Conservation (phyloP, 2,888 invertebrate species). For the Antheraea assamensis region DNA sequence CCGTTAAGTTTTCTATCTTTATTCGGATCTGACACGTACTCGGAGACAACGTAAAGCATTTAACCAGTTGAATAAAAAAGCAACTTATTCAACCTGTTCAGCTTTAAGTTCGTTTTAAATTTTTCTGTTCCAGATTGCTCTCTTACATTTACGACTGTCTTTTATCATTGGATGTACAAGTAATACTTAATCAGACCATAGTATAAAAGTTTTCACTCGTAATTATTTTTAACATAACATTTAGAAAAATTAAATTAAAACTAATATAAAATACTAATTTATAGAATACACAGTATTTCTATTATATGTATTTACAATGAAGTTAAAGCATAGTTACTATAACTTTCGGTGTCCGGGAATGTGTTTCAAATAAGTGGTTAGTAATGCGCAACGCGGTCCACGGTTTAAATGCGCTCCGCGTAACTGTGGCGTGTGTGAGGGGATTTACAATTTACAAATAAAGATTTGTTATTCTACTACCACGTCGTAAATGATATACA, state of each 20-base stretch:
- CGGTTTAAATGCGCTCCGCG: conserved; percentile 47
- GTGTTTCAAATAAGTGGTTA: conserved; percentile 7
- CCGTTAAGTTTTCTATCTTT: conserved; percentile 7
- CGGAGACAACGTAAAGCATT: neutral
- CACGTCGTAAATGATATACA: conserved; percentile 25
- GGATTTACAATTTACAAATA: conserved; percentile 36
- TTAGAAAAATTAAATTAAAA: too few species aligned
- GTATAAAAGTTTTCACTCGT: too few species aligned
- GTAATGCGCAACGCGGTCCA: neutral
- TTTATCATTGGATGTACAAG: neutral
- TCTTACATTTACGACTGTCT: neutral
- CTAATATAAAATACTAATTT: too few species aligned
- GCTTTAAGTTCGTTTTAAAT: neutral
- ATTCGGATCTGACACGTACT: conserved; percentile 9
- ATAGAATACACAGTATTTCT: too few species aligned
- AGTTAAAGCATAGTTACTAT: neutral
- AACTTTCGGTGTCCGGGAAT: neutral
- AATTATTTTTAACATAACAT: too few species aligned
- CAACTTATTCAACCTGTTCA: neutral
- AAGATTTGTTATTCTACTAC: conserved; percentile 40
- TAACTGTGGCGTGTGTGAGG: conserved; percentile 50
- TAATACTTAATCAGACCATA: neutral
- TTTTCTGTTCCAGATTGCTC: neutral
- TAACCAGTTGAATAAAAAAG: neutral
- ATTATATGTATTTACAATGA: neutral